Base-by-base conservation (phyloP, 2,888 invertebrate species). In the Frankliniella fusca region DNA sequence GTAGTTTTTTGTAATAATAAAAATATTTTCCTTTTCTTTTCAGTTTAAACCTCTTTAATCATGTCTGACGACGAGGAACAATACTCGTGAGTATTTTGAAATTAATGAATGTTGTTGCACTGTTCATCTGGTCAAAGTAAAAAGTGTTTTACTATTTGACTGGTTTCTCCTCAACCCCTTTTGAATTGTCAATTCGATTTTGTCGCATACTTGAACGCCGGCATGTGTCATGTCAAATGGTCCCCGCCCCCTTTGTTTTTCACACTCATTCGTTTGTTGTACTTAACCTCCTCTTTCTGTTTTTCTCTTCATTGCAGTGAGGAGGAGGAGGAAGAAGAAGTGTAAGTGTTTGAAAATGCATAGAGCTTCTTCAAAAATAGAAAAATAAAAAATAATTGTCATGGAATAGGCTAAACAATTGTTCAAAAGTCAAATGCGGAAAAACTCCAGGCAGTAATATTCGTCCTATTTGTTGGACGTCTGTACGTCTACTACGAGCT, bases 41-140 rank as follows among this genome's bases (percentile, higher is more conserved):
- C 89, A 92, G 92, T 88, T 89, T 91, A 90, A 90, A 88, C 88
- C 89, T 89, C 90, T 89, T 90, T 90, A 92, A 94, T 90, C 92
- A 96, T 96, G 96, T 96, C 96, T 91, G 96, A 96, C 92, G 96
- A 96, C 90, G 96, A 96, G 91, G 95, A 95, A 92, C 91, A 91
- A 88, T 96, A 96, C 92, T 95, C 96, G 96, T 96, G 92, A 96
- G 96, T 95, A 91, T 83, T 84, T 80, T 80, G 28, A 82, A 80
- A 81, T 80, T 49, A 80, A 80, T 49, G 83, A 83, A 83, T 80
- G 76, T 80, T 81, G 48, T 48, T 23, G 27, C 48, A 48, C 65
- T 80, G 38, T 61, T 50, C 0, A 27, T 15, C 79, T n/a, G 27
- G 70, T 76, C 79, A 38, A n/a, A n/a, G n/a, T n/a, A 61, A 50